Evolutionary conservation across 2,888 invertebrate genomes (phyloP), one percentile per base, ranked within the genome.

Genomic region (Oegoconia quadripuncta): DNA sequence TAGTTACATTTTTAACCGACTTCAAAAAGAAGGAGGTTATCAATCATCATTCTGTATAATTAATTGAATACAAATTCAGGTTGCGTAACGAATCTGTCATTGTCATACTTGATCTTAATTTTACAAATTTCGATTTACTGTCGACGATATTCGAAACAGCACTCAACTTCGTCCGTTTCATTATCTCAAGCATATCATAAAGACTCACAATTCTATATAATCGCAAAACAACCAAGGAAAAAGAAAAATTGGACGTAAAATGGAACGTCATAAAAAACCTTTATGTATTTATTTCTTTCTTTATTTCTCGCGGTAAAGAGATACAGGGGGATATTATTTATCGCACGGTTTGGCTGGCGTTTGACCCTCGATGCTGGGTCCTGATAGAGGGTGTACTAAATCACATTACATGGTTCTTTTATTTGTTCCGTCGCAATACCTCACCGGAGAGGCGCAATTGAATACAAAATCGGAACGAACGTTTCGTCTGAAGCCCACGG

Each of bases 371-470:
- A 37, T 43, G 44, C 44, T 33, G 38, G 42, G 20, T 39, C 29
- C 44, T 47, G 49, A 49, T 49, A 47, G 41, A 39, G 49, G 42
- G 39, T 43, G 46, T 49, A 46, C 46, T 48, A 51, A 51, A 51
- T 51, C 51, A 51, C 48, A 48, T 48, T 46, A 42, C 44, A 46
- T 41, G 51, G 34, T 42, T 46, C 46, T 48, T 50, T 50, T 48
- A 48, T 50, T 46, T 50, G 50, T 50, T 48, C 44, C 44, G 29
- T 34, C 39, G 42, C 48, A 42, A 50, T 50, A 45, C 47, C 41
- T 50, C 41, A 48, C 44, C 37, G 42, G 44, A 41, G 42, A 34
- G 37, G 46, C 39, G 37, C 48, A 46, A 50, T 46, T 48, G 48
- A 50, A 50, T 47, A 49, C 48, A 40, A 46, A 49, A 44, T 44